Evolutionary conservation across 2,113 vertebrate species (phyloP), one percentile per base, ranked within the genome.

Genomic region (Clarias gariepinus): DNA sequence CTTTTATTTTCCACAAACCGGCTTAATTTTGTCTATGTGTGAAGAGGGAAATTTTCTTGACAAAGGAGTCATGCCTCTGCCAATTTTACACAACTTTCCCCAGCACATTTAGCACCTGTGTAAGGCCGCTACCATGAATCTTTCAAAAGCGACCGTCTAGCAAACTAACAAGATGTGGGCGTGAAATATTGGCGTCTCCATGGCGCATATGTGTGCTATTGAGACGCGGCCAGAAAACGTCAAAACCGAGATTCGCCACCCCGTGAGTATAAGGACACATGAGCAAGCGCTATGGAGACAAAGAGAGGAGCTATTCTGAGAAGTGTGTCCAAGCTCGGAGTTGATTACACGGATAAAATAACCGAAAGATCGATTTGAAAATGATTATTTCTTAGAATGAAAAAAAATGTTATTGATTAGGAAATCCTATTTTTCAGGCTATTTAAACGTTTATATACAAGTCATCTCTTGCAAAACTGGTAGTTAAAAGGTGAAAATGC

Each of bases 141-240:
- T 88, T 84, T 81, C 66, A 84, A 82, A 61, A 85, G 47, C 69
- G 61, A 79, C 84, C 71, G 66, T 88, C 81, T 82, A 82, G 89
- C 82, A 87, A 84, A 89, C 80, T 84, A 73, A 69, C 82, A 71
- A n/a, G 55, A 64, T 81, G 87, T 88, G 89, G 87, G 89, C 61
- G 78, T 83, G 69, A 87, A 78, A 86, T 86, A 81, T 86, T 86
- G 68, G 66, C 85, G 69, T 86, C 77, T 90, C 85, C 58, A 84
- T 83, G 84, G 86, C 89, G 64, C 89, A 87, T 87, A 90, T 90
- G 86, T 85, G 66, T 86, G 66, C 80, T 80, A 83, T 69, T 90
- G 84, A 87, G 81, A 87, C 21, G 23, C 47, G 58, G 86, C 81
- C 86, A 87, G 81, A 77, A 81, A 15, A 73, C 71, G 84, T 87